Evolutionary conservation across 1,140 invertebrate species (phyloP), one percentile per base, ranked within the genome.

Genomic region (Camponotus pennsylvanicus): DNA sequence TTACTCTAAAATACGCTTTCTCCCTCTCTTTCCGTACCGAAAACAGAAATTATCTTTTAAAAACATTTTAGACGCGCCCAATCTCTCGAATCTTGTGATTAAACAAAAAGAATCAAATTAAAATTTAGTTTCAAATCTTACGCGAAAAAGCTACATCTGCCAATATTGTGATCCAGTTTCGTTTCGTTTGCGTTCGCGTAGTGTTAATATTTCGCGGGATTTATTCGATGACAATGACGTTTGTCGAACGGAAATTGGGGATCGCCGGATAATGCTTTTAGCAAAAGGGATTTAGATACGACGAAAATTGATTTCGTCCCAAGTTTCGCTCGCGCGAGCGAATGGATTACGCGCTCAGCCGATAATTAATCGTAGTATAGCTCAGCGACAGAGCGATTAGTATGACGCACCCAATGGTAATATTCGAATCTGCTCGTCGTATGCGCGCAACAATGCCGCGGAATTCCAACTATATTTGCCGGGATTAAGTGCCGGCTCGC

Each of bases 361-460:
- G 87, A 89, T 91, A 91, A 91, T 91, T 91, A 91, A 91, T 91
- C 89, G 86, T 45, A 78, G 87, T 80, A 87, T 77, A 90, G 89
- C 84, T 66, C 70, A 91, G 79, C 89, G 90, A 78, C 86, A 79
- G 89, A 73, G 80, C 90, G 90, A 91, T 91, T 90, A 91, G 89
- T 67, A 87, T 49, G 55, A 85, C 85, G 63, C 64, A 71, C 75
- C 77, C 90, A 79, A 85, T 77, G 63, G 78, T 86, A 86, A 89
- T 83, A 87, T 83, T 87, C 83, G 71, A 78, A 87, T 91, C 87
- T 86, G 76, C 37, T 84, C 63, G 89, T 87, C 85, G 87, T 91
- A 79, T 82, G 88, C 87, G 88, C 87, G 88, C 87, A 91, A 91
- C 91, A 92, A 92, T 92, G 91, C 88, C 85, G 89, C 63, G 91